A percentile compares a stretch with the other conserved stretches of the same genome.
These are phyloP conservation scores for Laterallus jamaicensis DNA, from an alignment of 2,113 vertebrate species.

Conservation along the genomic window DNA sequence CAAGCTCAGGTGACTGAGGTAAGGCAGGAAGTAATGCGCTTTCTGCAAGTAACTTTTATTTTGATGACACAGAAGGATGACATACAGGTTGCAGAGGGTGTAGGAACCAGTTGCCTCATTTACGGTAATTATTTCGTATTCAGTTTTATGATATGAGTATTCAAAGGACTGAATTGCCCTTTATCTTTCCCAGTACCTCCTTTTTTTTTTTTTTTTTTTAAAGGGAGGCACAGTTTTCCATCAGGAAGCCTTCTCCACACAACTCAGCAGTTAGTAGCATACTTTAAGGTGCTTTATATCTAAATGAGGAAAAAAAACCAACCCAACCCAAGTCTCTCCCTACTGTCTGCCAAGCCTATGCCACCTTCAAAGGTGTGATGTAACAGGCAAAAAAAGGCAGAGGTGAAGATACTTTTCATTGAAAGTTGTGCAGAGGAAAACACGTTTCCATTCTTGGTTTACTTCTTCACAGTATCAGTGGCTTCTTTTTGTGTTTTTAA, in stretches of 20 bases:
- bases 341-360: not conserved
- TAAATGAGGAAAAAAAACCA: not conserved
- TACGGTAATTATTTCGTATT: constrained; percentile 35
- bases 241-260: not conserved
- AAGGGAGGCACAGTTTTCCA: not conserved
- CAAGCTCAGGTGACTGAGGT: not conserved
- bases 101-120: constrained; percentile 56
- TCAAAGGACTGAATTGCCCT: constrained; percentile 24
- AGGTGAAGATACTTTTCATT: not conserved
- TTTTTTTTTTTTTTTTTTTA: not conserved
- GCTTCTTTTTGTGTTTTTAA: not conserved
- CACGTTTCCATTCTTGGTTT: not conserved
- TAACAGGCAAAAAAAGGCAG: not conserved
- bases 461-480: not conserved
- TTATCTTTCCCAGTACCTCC: constrained; percentile 27
- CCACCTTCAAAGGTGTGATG: not conserved
- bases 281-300: not conserved
- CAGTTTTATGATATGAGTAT: constrained; percentile 30
- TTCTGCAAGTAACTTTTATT: constrained; percentile 37
- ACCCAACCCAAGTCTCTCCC: not conserved
- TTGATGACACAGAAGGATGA: constrained; percentile 59
- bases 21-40: not conserved
- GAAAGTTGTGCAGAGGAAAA: not conserved
- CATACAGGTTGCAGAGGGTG: constrained; percentile 61
- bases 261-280: not conserved